Evolutionary conservation across 2,113 vertebrate species (phyloP).

Genomic region (Bubo scandiacus): DNA sequence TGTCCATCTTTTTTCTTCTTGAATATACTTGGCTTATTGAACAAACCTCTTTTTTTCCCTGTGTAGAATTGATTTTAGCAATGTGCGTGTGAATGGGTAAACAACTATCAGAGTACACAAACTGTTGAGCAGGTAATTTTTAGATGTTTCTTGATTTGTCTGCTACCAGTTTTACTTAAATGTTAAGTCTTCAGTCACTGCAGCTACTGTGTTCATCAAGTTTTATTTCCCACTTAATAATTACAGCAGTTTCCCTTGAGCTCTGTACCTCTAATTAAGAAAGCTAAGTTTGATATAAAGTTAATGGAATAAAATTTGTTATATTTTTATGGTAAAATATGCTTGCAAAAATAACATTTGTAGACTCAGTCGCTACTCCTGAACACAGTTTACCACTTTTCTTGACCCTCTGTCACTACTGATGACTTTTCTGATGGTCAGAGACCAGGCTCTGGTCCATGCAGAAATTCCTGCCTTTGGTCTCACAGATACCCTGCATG

Average conservation of each 20-base stretch:
- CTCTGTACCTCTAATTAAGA: slow-evolving; percentile 8
- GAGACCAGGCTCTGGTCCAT: background rate
- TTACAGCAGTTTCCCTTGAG: background rate
- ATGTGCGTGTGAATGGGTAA: background rate
- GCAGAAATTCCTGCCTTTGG: background rate
- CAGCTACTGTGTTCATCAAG: background rate
- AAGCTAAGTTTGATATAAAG: background rate
- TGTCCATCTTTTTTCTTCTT: background rate
- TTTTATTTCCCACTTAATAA: slow-evolving; percentile 20
- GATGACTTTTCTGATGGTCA: background rate
- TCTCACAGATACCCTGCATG: background rate
- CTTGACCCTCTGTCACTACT: background rate
- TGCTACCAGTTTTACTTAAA: background rate
- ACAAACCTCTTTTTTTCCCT: background rate
- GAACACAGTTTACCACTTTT: background rate
- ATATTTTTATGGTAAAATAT: background rate
- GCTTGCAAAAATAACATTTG: background rate
- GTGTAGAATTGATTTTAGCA: background rate
- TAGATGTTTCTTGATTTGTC: background rate
- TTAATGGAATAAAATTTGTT: background rate
- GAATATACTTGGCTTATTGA: background rate
- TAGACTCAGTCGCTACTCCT: background rate
- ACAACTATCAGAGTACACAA: background rate
- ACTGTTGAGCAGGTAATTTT: background rate
- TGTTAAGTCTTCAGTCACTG: background rate